Base-by-base conservation (phyloP, 2,113 vertebrate species). In the Brachyistius frenatus region DNA sequence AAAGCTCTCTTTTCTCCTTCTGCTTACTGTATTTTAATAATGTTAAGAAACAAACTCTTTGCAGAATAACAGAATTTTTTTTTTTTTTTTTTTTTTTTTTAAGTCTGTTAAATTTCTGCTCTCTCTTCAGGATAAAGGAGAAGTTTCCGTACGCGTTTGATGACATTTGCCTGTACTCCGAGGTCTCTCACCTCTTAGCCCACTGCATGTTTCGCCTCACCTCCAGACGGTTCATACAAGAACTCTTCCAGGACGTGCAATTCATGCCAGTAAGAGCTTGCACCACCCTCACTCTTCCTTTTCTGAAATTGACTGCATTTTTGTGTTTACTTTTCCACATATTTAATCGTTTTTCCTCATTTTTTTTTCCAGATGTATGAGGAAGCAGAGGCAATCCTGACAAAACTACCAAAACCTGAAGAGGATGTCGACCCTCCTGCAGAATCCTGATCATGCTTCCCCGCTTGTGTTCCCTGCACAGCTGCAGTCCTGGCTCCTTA, bases 131-230 rank as follows among this genome's bases (percentile, higher is more conserved):
- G 90, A 99, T 99, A 92, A 99, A 99, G 83, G 98, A 99, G 92
- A 99, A 99, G 86, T 99, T 99, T 77, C 96, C 98, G 0, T 97
- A 98, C 69, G 97, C 98, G 0, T 99, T 99, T 78, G 98, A 99
- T 60, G 98, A 99, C 86, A 98, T 99, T 83, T 99, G 98, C 92
- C 95, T 99, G 88, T 99, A 99, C 87, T 99, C 98, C 0, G 98
- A 99, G 93, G 98, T 99, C 32, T 99, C 97, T 53, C 94, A 97
- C 90, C 91, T 99, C 84, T 88, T 99, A 86, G 95, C 98, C 56
- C 96, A 99, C 87, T 99, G 97, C 88, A 97, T 97, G 50, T 99
- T 99, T 90, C 96, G 97, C 72, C 95, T 99, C 81, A 96, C 96
- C 0, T 99, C 97, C 13, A 95, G 98, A 70, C 97, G 98, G 69